Evolutionary conservation across 2,113 vertebrate species (phyloP).

Genomic region (Tachycineta bicolor): DNA sequence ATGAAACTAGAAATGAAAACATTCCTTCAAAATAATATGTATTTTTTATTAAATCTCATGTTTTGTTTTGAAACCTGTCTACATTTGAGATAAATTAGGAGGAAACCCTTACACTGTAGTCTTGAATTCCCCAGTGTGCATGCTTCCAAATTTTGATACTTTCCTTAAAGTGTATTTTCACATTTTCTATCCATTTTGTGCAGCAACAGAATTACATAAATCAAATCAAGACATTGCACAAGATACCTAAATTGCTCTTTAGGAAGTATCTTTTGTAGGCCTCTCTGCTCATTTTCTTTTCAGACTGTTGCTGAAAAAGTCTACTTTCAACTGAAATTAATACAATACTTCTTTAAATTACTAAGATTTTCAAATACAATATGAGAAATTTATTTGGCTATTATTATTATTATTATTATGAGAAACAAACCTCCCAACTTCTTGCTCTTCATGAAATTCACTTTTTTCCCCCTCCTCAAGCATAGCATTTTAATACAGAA

Average conservation of each 20-base stretch:
- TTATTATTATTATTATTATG: not conserved
- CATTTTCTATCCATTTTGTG: not conserved
- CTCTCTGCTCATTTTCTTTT: not conserved
- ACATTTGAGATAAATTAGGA: not conserved
- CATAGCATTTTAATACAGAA: not conserved
- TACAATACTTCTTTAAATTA: not conserved
- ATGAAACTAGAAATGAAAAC: not conserved
- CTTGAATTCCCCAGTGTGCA: not conserved
- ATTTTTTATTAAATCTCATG: not conserved
- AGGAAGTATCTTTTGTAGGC: not conserved
- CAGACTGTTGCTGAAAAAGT: not conserved
- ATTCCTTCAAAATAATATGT: not conserved
- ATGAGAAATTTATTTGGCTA: not conserved
- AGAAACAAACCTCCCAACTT: not conserved
- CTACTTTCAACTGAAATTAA: constrained; percentile 12
- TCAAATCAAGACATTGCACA: not conserved
- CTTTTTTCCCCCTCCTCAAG: not conserved
- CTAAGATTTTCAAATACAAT: not conserved
- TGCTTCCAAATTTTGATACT: not conserved
- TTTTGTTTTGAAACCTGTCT: not conserved
- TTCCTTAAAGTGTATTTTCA: not conserved
- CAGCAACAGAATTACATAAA: constrained; percentile 21
- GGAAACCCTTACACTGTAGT: not conserved
- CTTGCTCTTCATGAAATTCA: not conserved
- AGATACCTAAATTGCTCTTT: not conserved